phyloP scores from a whole-genome alignment of 1,140 invertebrate species.

The Danaus melanippus region DNA sequence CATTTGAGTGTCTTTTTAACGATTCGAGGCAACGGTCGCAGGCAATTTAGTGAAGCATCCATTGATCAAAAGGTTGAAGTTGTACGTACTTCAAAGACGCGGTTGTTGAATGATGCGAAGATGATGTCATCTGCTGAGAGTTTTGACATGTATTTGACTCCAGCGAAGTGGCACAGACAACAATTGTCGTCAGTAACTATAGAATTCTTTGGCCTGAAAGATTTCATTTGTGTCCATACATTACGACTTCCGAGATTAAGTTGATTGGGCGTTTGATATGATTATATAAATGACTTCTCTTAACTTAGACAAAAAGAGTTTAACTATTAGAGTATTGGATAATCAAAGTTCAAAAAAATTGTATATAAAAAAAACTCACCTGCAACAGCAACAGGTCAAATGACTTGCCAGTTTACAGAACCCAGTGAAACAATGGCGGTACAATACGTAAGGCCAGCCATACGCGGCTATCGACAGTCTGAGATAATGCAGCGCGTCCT shows the following conservation, averaged over 20 bases:
- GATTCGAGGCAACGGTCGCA: no score
- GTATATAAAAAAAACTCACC: slow-evolving; percentile 67
- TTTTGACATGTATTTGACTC: slow-evolving; percentile 83
- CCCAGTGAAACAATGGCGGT: slow-evolving; percentile 81
- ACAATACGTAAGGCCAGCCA: slow-evolving; percentile 92
- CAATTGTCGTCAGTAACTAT: slow-evolving; percentile 89
- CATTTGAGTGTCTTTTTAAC: no score
- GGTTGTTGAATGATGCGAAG: slow-evolving; percentile 90
- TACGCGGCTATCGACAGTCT: slow-evolving; percentile 88
- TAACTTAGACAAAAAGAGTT: no score
- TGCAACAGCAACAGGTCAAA: slow-evolving; percentile 82
- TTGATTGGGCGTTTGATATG: no score
- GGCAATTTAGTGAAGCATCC: no score
- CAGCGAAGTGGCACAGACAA: slow-evolving; percentile 90
- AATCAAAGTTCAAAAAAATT: not conserved
- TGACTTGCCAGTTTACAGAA: slow-evolving; percentile 81
- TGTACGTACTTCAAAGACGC: slow-evolving; percentile 83
- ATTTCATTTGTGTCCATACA: not conserved
- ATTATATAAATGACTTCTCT: no score
- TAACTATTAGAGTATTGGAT: no score
- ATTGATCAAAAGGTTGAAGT: not conserved
- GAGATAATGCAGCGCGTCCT: slow-evolving; percentile 82
- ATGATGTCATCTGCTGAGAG: slow-evolving; percentile 85
- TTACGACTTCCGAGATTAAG: no score
- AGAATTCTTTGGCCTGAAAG: slow-evolving; percentile 75